phyloP scores from a whole-genome alignment of 1,140 invertebrate species.

The Pemphigus obesinymphae region DNA sequence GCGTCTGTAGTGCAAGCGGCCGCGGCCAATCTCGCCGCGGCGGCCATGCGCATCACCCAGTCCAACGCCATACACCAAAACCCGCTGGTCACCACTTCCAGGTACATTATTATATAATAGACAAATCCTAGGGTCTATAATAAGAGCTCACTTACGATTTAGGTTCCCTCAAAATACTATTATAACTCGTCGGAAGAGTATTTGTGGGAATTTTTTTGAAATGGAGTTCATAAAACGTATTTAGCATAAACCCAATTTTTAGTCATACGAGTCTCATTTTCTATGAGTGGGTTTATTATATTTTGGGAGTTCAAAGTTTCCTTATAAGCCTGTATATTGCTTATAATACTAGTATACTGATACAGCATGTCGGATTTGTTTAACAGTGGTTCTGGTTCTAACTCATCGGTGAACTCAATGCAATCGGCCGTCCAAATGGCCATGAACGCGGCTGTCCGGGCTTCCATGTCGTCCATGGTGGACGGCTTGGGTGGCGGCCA shows the following conservation, averaged over 20 bases:
- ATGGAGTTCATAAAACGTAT: no score
- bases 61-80: conserved; percentile 45
- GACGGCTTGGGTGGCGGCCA: conserved; percentile 48
- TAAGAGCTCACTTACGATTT: no score
- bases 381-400: conserved; percentile 4
- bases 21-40: conserved; percentile 66
- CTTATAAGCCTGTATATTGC: no score
- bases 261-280: no score
- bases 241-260: no score
- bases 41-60: conserved; percentile 69
- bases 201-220: no score
- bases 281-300: no score
- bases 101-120: conserved; percentile 43
- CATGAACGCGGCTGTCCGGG: conserved; percentile 53
- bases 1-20: conserved; percentile 61
- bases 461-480: conserved; percentile 49
- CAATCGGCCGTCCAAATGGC: conserved; percentile 48
- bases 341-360: not conserved
- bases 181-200: no score
- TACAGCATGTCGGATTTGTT: not conserved
- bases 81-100: conserved; percentile 46
- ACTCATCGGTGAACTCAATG: conserved; percentile 30
- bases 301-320: no score
- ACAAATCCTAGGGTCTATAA: not conserved
- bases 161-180: no score